Evolutionary conservation across 2,113 vertebrate genomes (phyloP), one percentile per base, ranked within the genome.

Genomic region (Chauna torquata): DNA sequence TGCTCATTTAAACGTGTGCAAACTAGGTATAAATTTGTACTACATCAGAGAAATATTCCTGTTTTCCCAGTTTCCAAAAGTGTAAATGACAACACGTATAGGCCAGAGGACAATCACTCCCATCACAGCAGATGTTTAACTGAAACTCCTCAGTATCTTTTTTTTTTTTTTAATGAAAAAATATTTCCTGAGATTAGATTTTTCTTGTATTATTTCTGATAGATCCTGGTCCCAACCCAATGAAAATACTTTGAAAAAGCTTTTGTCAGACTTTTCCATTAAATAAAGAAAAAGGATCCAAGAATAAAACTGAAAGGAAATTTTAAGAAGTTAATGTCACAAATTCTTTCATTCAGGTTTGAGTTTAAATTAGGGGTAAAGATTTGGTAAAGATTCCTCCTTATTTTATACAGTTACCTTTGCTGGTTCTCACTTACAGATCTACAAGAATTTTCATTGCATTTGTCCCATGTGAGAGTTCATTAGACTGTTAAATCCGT

Each of bases 11-110:
- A 49, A 89, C 70, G 40, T 32, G 38, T 86, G 86, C 57, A 82
- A 94, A 87, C 92, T 38, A 72, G 77, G 70, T 72, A 89, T 23
- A 92, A 95, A 94, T 65, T 57, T 94, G 89, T 92, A 30, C 42
- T 69, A 55, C 62, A 80, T 45, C 19, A 85, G 30, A 45, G 75
- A 82, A 94, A 89, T 45, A 65, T 14, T 74, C 32, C 68, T 82
- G 66, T 70, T 85, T 79, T 91, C 50, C 66, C 66, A 90, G 36
- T 80, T 94, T 84, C 86, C n/a, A 34, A 1, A 87, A 69, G 40
- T 65, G n/a, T 66, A 74, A 95, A 91, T 80, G 86, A 85, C 86
- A 95, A 86, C 83, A 87, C 15, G 45, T 87, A 54, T 9, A 87
- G 52, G 20, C 16, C 27, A 81, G 34, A 49, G 24, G 36, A 76